These are phyloP conservation scores for Ferdinandea cuprea DNA, from an alignment of 2,888 invertebrate genomes.

Conservation along the genomic window DNA sequence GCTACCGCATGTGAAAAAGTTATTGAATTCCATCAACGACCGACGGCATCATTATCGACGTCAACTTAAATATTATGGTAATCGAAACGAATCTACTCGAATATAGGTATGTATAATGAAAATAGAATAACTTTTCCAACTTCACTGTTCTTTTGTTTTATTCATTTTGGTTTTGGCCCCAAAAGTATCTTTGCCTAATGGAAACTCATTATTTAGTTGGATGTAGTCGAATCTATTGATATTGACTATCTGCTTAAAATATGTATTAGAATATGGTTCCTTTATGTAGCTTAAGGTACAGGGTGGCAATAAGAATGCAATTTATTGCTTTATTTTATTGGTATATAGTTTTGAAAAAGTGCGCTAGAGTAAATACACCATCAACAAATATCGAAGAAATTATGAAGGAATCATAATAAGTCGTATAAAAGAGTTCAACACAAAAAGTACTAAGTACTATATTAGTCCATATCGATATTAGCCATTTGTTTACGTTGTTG, in stretches of 20 bases:
- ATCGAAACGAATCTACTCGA: slow-evolving; percentile 34
- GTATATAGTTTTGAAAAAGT: no score
- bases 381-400: no score
- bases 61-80: slow-evolving; percentile 34
- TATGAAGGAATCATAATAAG: no score
- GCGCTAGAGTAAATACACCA: no score
- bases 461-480: no score
- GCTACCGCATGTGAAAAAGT: slow-evolving; percentile 38
- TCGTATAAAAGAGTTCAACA: no score
- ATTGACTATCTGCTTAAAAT: not conserved
- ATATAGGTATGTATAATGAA: not conserved
- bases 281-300: not conserved
- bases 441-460: no score
- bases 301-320: not conserved
- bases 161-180: not conserved
- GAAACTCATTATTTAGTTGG: slow-evolving; percentile 37
- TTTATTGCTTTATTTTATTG: no score
- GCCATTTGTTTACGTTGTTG: no score
- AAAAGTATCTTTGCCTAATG: slow-evolving; percentile 16
- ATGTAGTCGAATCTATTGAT: slow-evolving; percentile 1
- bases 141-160: not conserved
- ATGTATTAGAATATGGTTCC: not conserved
- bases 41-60: slow-evolving; percentile 49
- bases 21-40: slow-evolving; percentile 58
- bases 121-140: not conserved